Evolutionary conservation across 2,113 vertebrate genomes (phyloP).

Genomic region (Copsychus sechellarum): DNA sequence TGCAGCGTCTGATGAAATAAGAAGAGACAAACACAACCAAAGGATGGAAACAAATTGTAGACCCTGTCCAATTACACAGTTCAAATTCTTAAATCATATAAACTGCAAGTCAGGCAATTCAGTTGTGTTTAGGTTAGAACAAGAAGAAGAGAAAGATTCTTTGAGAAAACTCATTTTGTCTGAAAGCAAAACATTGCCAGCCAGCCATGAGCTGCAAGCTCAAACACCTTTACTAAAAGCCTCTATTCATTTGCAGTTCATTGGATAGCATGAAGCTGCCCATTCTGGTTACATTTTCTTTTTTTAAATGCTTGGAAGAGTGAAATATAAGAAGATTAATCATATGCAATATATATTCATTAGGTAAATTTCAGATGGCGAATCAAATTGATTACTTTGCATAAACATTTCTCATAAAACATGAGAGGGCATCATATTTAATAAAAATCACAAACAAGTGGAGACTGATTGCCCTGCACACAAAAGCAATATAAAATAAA

Average conservation of each 20-base stretch:
- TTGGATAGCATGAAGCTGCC: constrained; percentile 25
- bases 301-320: neutral
- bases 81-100: neutral
- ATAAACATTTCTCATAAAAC: constrained; percentile 50
- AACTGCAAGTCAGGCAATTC: neutral
- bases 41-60: neutral
- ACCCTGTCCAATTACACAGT: neutral
- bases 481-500: constrained; percentile 53
- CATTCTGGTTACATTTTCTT: neutral
- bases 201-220: constrained; percentile 1
- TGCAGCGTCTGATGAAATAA: neutral
- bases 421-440: constrained; percentile 40
- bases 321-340: constrained; percentile 48
- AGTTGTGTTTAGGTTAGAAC: neutral
- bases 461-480: neutral
- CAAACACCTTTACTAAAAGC: constrained; percentile 47
- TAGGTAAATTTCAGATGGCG: neutral
- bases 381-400: constrained; percentile 39
- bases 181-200: constrained; percentile 8
- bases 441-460: constrained; percentile 37
- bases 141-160: neutral
- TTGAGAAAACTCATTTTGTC: neutral
- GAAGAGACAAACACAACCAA: neutral
- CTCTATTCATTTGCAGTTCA: constrained; percentile 55
- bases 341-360: constrained; percentile 41